phyloP scores from a whole-genome alignment of 2,113 vertebrate genomes.

The Passer montanus region DNA sequence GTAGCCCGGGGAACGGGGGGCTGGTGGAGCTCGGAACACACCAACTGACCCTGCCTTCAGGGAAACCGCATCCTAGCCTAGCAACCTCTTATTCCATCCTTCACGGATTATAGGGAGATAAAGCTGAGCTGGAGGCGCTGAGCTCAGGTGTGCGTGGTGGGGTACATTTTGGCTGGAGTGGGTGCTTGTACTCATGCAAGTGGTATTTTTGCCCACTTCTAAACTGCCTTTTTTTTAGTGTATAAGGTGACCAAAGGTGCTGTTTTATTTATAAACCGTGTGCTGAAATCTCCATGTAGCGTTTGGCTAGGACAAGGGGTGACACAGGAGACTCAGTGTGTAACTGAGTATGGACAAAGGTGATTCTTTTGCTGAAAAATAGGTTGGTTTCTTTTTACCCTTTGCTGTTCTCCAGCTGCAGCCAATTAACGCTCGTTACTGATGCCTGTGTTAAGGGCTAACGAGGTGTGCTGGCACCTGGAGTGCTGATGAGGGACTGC shows the following conservation, averaged over 20 bases:
- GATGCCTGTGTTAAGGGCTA: neutral
- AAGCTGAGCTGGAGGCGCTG: neutral
- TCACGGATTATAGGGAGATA: neutral
- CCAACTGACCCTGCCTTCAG: too few relatives aligned
- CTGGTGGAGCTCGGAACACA: neutral
- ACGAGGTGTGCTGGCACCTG: neutral
- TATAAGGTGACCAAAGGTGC: fast-evolving
- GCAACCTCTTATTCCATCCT: fast-evolving
- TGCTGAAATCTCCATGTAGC: fast-evolving
- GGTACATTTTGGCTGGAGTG: neutral
- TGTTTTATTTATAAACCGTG: neutral
- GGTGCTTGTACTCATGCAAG: fast-evolving
- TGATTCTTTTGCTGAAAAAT: neutral
- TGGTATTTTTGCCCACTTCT: neutral
- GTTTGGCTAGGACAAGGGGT: too few relatives aligned
- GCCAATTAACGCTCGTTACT: neutral
- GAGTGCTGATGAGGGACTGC: neutral
- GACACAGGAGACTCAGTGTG: too few relatives aligned
- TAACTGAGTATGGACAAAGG: neutral
- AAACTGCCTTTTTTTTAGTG: fast-evolving
- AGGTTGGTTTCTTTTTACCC: fast-evolving
- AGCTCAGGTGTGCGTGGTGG: neutral
- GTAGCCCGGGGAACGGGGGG: fast-evolving
- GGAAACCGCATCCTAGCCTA: neutral
- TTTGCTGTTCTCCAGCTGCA: neutral